Evolutionary conservation across 2,797 vertebrate species (phyloP), one percentile per base, ranked within the genome.

Genomic region (Ctenopoma kingsleyae): DNA sequence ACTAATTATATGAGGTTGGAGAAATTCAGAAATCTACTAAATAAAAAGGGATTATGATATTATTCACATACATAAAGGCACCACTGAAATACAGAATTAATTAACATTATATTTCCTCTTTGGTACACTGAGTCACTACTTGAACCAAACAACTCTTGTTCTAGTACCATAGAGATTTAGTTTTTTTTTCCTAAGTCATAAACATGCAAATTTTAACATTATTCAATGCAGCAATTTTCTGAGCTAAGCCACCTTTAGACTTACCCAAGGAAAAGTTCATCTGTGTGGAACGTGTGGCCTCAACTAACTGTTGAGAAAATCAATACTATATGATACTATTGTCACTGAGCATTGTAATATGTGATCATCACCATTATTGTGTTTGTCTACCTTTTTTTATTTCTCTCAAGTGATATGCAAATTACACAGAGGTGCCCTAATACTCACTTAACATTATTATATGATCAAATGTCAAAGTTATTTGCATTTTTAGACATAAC

Each of bases 1-100:
- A 59, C 65, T 80, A 84, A 90, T 87, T 78, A 82, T 60, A 20
- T 72, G 48, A 70, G 77, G 71, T 58, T 49, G 47, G 71, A 63
- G 56, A 80, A 68, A 30, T 76, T 54, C 59, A 66, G 75, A 77
- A 66, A 58, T 41, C 23, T 32, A 53, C 66, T 51, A 70, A 84
- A 81, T 60, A n/a, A 60, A 75, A 61, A 50, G 23, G 15, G 57
- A 66, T 20, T 40, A 36, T 36, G 9, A 6, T 22, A 41, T 12
- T 13, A 32, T 20, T 19, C 5, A 36, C 47, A n/a, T n/a, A 8
- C 10, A 22, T 61, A 23, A 76, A 59, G 59, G n/a, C 10, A 15
- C 25, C 16, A 6, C 17, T 60, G 44, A 57, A 71, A 65, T 48
- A 27, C 17, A 64, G 9, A 69, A 61, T 60, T 35, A 22, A 65